These are phyloP conservation scores for Casuarius casuarius DNA, from an alignment of 2,113 vertebrate species.

Conservation along the genomic window DNA sequence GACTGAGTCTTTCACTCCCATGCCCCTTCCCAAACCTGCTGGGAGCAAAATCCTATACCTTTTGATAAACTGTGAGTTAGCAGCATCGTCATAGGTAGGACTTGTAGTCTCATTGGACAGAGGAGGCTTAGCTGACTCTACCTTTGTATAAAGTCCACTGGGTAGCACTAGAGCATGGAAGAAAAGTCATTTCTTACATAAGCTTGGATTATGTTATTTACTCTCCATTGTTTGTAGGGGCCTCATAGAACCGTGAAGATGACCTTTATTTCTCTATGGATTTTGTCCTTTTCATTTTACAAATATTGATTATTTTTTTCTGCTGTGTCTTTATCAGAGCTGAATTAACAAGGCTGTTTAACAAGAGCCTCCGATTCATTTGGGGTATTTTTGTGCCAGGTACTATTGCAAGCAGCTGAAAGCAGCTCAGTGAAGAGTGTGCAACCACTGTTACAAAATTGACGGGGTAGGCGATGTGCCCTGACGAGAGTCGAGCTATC, in stretches of 20 bases:
- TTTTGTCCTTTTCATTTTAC: constrained; percentile 60
- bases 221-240: constrained; percentile 37
- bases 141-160: constrained; percentile 38
- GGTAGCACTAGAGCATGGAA: constrained; percentile 44
- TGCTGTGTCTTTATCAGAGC: constrained; percentile 41
- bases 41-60: neutral
- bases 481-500: constrained; percentile 48
- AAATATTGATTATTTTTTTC: constrained; percentile 50
- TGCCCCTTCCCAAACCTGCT: neutral
- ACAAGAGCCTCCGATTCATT: constrained; percentile 51
- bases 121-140: neutral
- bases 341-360: constrained; percentile 63
- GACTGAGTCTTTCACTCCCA: neutral
- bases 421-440: constrained; percentile 26
- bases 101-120: neutral
- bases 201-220: constrained; percentile 64
- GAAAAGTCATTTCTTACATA: constrained; percentile 41
- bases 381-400: constrained; percentile 39
- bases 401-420: constrained; percentile 26
- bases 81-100: neutral
- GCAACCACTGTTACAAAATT: neutral
- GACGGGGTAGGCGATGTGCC: constrained; percentile 11
- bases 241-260: constrained; percentile 36
- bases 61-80: neutral
- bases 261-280: constrained; percentile 65